Conservation (phyloP, 2,797 vertebrate species). For the Pseudocheirus occidentalis region DNA sequence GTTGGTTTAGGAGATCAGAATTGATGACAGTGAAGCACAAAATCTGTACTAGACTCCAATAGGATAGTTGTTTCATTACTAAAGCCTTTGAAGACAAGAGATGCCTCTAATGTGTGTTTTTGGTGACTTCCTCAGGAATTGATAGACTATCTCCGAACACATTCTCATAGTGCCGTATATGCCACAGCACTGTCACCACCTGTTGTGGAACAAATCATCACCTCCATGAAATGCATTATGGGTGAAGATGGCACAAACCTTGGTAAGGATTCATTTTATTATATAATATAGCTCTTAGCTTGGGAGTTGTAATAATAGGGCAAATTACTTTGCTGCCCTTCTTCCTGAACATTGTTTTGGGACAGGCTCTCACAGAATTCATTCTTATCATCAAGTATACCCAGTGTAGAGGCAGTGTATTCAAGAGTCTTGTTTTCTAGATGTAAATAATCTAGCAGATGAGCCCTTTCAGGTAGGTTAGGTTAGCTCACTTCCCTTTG, state of each 20-base stretch:
- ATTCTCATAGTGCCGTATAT: constrained; percentile 95
- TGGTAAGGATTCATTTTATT: constrained; percentile 85
- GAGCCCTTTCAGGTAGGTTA: background rate
- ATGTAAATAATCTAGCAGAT: background rate
- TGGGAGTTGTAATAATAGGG: background rate
- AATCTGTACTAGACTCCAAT: background rate
- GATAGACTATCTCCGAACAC: constrained; percentile 92
- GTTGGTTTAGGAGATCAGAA: background rate
- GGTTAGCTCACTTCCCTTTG: background rate
- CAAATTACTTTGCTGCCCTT: background rate
- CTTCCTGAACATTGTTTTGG: background rate
- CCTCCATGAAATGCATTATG: constrained; percentile 96
- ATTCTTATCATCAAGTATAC: background rate
- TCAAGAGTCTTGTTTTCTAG: background rate
- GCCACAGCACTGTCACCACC: constrained; percentile 94
- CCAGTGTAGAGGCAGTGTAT: background rate
- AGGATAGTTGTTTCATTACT: background rate
- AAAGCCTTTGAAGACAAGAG: background rate
- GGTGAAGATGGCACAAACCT: constrained; percentile 93
- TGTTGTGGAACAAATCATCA: constrained; percentile 93
- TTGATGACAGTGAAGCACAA: background rate
- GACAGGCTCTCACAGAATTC: background rate
- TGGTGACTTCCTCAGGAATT: constrained; percentile 88
- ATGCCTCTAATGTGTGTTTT: constrained; percentile 44
- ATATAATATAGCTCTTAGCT: background rate